These are phyloP conservation scores for Siniperca chuatsi DNA, from an alignment of 2,113 vertebrate genomes.

Conservation along the genomic window DNA sequence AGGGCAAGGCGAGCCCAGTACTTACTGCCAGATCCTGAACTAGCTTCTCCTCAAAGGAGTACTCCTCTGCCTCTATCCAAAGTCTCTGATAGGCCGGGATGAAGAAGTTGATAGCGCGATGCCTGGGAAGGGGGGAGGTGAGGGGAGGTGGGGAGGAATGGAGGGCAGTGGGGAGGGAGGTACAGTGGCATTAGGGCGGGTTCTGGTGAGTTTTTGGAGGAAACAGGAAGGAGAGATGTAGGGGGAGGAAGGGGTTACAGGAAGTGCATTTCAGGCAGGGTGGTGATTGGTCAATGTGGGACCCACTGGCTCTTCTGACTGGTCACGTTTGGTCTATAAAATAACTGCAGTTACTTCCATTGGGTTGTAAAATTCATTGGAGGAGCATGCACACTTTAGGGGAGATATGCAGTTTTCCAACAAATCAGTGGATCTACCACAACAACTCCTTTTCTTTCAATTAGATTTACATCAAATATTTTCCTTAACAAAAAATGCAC, in stretches of 20 bases:
- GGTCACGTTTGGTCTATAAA: slow-evolving; percentile 86
- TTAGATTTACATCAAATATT: not conserved
- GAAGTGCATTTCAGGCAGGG: slow-evolving; percentile 84
- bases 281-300: slow-evolving; percentile 92
- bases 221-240: slow-evolving; percentile 73
- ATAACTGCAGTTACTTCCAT: slow-evolving; percentile 38
- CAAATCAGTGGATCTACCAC: slow-evolving; percentile 3
- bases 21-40: slow-evolving; percentile 99
- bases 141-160: slow-evolving; percentile 70
- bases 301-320: slow-evolving; percentile 93
- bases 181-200: slow-evolving; percentile 79
- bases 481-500: not conserved
- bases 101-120: slow-evolving; percentile 99
- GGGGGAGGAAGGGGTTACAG: slow-evolving; percentile 67
- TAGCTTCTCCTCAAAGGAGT: slow-evolving; percentile 99
- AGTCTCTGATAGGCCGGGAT: slow-evolving; percentile 99
- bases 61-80: slow-evolving; percentile 99
- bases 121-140: slow-evolving; percentile 93
- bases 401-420: slow-evolving; percentile 49
- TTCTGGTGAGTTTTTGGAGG: slow-evolving; percentile 76
- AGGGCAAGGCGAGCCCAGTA: slow-evolving; percentile 85
- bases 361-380: slow-evolving; percentile 45
- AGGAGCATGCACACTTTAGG: slow-evolving; percentile 62
- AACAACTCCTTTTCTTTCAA: not conserved
- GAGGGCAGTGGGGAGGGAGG: slow-evolving; percentile 73